phyloP scores from a whole-genome alignment of 2,113 vertebrate species.

The Sprattus sprattus region DNA sequence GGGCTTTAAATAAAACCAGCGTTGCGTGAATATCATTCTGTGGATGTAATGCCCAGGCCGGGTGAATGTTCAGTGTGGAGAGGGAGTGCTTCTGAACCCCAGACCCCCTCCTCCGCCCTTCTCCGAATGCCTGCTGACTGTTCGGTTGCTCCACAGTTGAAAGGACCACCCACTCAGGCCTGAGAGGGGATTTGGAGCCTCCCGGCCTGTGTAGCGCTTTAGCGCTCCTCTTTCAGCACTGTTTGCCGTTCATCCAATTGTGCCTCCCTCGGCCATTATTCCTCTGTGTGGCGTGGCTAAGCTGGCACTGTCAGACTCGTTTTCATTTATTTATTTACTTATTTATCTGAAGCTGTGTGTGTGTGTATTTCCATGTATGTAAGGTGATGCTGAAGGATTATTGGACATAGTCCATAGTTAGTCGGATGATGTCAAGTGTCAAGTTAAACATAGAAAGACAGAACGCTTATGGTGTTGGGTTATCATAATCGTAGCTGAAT shows the following conservation, averaged over 20 bases:
- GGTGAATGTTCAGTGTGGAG: slow-evolving; percentile 75
- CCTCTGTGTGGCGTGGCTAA: slow-evolving; percentile 47
- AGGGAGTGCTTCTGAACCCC: slow-evolving; percentile 64
- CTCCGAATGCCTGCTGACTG: slow-evolving; percentile 75
- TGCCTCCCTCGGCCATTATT: slow-evolving; percentile 54
- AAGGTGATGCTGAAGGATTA: slow-evolving; percentile 47
- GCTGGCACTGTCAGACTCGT: slow-evolving; percentile 53
- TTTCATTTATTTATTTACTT: slow-evolving; percentile 31
- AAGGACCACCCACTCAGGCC: slow-evolving; percentile 81
- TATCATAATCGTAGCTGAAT: neutral
- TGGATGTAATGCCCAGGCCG: slow-evolving; percentile 68
- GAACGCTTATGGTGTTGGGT: neutral
- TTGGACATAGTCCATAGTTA: neutral
- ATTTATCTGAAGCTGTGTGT: slow-evolving; percentile 20
- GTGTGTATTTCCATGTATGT: slow-evolving; percentile 41
- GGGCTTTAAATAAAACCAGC: slow-evolving; percentile 79
- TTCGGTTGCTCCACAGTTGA: slow-evolving; percentile 75
- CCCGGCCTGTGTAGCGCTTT: slow-evolving; percentile 71
- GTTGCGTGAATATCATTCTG: slow-evolving; percentile 81
- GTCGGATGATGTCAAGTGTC: slow-evolving; percentile 51
- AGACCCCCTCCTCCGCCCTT: neutral
- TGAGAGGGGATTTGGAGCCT: slow-evolving; percentile 75
- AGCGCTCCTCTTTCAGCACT: slow-evolving; percentile 63
- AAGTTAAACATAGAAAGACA: slow-evolving; percentile 36
- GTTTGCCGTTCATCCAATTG: slow-evolving; percentile 70